A percentile compares a stretch with the other conserved stretches of the same genome.
phyloP scores from a whole-genome alignment of 2,113 vertebrate species.

The Dicentrarchus labrax region DNA sequence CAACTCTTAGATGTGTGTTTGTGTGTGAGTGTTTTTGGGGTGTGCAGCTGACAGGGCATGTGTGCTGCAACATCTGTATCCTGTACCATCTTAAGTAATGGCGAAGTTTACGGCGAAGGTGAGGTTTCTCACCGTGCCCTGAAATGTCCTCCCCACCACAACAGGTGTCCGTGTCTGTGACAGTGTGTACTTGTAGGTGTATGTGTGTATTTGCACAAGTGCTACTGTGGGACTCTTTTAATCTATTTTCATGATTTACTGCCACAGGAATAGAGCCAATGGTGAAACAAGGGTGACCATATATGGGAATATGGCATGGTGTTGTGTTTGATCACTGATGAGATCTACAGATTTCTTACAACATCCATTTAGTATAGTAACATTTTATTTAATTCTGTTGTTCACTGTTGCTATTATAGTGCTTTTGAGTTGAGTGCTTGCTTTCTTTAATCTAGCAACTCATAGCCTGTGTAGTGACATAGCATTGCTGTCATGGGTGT shows the following conservation, averaged over 20 bases:
- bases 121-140: conserved; percentile 10
- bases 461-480: neutral
- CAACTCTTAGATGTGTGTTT: neutral
- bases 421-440: neutral
- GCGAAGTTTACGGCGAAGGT: neutral
- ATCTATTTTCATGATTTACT: conserved; percentile 37
- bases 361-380: neutral
- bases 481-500: neutral
- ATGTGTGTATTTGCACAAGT: neutral
- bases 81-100: conserved; percentile 52
- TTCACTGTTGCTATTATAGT: neutral
- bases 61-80: conserved; percentile 63
- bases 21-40: neutral
- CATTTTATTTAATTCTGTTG: neutral
- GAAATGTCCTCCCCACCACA: neutral
- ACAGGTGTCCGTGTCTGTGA: conserved; percentile 41
- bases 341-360: neutral
- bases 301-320: neutral
- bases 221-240: neutral
- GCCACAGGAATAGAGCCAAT: conserved; percentile 31
- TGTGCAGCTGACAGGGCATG: neutral
- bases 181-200: conserved; percentile 4
- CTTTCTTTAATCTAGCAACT: neutral
- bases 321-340: neutral
- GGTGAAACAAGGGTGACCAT: conserved; percentile 14